A percentile compares a stretch with the other conserved stretches of the same genome.
Conservation (phyloP, 2,797 vertebrate genomes). For the Enteromius treurensis region DNA sequence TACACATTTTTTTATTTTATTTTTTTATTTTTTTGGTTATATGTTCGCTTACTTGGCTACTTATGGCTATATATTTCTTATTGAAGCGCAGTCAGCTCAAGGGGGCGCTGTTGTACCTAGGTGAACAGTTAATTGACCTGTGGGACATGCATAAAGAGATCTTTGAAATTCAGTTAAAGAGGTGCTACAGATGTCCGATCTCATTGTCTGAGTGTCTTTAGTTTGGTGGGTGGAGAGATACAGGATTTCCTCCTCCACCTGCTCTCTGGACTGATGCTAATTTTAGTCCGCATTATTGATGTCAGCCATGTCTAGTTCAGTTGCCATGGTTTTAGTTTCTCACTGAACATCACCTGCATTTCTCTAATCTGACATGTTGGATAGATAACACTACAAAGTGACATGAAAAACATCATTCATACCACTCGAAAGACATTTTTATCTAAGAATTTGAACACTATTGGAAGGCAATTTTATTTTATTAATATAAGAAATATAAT, state of each 20-base stretch:
- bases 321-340: conserved; percentile 69
- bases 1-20: neutral
- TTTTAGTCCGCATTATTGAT: conserved; percentile 68
- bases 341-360: conserved; percentile 20
- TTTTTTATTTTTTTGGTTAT: neutral
- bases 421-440: neutral
- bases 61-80: neutral
- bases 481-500: neutral
- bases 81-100: conserved; percentile 48
- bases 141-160: conserved; percentile 7
- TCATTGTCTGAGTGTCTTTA: conserved; percentile 20
- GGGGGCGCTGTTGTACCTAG: conserved; percentile 67
- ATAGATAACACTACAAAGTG: conserved; percentile 30
- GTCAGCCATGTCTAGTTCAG: conserved; percentile 69
- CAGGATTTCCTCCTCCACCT: conserved; percentile 61
- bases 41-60: neutral
- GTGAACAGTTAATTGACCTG: conserved; percentile 13
- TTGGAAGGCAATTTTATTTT: neutral
- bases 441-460: neutral
- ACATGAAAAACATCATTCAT: neutral
- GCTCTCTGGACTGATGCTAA: conserved; percentile 67
- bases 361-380: conserved; percentile 5
- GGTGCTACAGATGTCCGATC: conserved; percentile 1
- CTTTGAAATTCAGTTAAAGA: conserved; percentile 24
- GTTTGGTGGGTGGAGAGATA: conserved; percentile 6